These are phyloP conservation scores for Anoplolepis gracilipes DNA, from an alignment of 1,140 invertebrate genomes.

Conservation along the genomic window DNA sequence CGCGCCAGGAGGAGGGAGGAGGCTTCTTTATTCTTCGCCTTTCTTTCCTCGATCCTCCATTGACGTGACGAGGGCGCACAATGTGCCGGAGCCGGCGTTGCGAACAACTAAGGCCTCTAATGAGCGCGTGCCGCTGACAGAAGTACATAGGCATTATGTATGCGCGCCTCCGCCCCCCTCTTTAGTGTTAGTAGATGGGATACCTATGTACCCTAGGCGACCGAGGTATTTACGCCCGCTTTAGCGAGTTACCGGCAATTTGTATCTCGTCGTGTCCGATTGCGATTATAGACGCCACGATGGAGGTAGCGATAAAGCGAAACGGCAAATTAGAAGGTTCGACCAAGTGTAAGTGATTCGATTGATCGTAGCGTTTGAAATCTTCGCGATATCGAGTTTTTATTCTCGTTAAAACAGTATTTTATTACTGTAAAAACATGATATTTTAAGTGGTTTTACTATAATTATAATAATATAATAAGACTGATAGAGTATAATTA, in stretches of 20 bases:
- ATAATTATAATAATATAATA: background rate
- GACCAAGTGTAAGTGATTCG: background rate
- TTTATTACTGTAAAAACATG: background rate
- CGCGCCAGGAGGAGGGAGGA: constrained; percentile 36
- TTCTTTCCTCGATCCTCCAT: constrained; percentile 77
- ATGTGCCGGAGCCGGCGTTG: constrained; percentile 64
- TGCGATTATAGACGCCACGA: background rate
- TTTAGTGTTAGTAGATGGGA: background rate
- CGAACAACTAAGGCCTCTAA: constrained; percentile 76
- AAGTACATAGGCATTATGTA: constrained; percentile 74
- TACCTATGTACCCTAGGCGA: constrained; percentile 16
- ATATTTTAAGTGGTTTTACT: background rate
- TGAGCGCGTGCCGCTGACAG: constrained; percentile 84
- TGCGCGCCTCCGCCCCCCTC: constrained; percentile 50
- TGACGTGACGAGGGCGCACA: constrained; percentile 77
- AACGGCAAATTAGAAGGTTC: background rate
- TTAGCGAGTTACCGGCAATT: constrained; percentile 3
- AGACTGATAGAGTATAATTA: background rate
- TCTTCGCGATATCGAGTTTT: background rate
- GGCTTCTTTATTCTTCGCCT: constrained; percentile 77
- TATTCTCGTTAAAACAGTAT: too few species aligned
- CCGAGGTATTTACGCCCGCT: constrained; percentile 14
- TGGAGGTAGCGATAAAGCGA: background rate
- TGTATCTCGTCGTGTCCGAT: constrained; percentile 1
- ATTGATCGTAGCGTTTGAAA: background rate